Evolutionary conservation across 2,113 vertebrate species (phyloP).

Genomic region (Gallinago jamesoni): DNA sequence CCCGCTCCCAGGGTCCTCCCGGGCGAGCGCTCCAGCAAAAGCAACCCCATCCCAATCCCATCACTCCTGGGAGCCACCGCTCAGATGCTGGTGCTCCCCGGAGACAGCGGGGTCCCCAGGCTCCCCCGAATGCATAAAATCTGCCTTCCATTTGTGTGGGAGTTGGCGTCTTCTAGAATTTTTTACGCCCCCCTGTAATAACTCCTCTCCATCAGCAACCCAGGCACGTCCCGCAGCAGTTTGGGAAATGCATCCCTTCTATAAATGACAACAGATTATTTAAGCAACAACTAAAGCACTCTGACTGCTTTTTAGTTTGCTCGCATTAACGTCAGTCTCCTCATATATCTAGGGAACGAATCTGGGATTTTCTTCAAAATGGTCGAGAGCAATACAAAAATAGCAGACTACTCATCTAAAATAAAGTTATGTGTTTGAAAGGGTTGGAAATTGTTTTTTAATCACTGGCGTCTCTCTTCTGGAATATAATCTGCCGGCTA

Average conservation of each 20-base stretch:
- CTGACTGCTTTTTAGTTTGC: conserved; percentile 9
- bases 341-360: conserved; percentile 12
- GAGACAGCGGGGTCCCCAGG: not conserved
- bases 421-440: conserved; percentile 24
- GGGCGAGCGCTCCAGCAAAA: fast-evolving
- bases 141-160: not conserved
- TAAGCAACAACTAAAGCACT: conserved; percentile 18
- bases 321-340: conserved; percentile 8
- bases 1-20: not conserved
- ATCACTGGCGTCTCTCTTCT: conserved; percentile 33
- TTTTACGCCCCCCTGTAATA: not conserved
- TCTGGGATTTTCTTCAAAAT: conserved; percentile 10
- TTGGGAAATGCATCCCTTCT: not conserved
- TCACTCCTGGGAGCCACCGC: not conserved
- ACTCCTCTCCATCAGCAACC: not conserved
- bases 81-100: not conserved
- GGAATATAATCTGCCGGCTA: not conserved
- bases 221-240: not conserved
- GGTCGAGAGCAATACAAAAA: not conserved
- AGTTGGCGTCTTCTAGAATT: not conserved
- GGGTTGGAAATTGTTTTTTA: conserved; percentile 32
- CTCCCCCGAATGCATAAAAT: fast-evolving
- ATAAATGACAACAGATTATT: conserved; percentile 43
- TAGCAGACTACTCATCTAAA: not conserved
- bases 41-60: not conserved